Percentiles rank a stretch among this genome's conserved stretches.
Evolutionary conservation across 2,113 vertebrate species (phyloP).

Genomic region (Microtus montanus): DNA sequence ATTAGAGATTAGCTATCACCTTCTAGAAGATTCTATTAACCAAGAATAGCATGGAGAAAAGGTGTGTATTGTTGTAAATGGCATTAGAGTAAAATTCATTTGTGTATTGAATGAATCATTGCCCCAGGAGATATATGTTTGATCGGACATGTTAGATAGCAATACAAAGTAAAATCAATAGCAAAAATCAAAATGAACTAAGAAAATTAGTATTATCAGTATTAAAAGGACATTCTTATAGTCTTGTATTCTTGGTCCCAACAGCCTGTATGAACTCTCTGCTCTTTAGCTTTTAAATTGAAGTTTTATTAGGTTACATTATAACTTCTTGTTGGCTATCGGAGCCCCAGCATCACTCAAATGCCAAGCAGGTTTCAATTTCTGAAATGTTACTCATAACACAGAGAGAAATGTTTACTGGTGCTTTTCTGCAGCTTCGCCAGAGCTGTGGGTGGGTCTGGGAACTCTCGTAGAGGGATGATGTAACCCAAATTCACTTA

Average conservation of each 20-base stretch:
- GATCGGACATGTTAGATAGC: not conserved
- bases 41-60: not conserved
- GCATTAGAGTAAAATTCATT: not conserved
- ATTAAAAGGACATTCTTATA: not conserved
- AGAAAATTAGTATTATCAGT: not conserved
- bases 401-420: not conserved
- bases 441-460: not conserved
- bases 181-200: not conserved
- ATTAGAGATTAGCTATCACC: not conserved
- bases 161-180: slow-evolving; percentile 1
- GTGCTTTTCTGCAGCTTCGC: rapidly evolving
- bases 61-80: not conserved
- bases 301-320: not conserved
- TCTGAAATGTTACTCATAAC: not conserved
- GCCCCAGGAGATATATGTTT: not conserved
- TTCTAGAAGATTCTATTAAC: not conserved
- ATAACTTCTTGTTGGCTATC: not conserved
- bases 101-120: not conserved
- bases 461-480: not conserved
- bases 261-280: not conserved
- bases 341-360: not conserved
- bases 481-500: slow-evolving; percentile 37
- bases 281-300: not conserved
- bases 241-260: not conserved
- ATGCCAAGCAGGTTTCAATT: not conserved